Conservation (phyloP, 2,113 vertebrate genomes). For the Verasper variegatus region DNA sequence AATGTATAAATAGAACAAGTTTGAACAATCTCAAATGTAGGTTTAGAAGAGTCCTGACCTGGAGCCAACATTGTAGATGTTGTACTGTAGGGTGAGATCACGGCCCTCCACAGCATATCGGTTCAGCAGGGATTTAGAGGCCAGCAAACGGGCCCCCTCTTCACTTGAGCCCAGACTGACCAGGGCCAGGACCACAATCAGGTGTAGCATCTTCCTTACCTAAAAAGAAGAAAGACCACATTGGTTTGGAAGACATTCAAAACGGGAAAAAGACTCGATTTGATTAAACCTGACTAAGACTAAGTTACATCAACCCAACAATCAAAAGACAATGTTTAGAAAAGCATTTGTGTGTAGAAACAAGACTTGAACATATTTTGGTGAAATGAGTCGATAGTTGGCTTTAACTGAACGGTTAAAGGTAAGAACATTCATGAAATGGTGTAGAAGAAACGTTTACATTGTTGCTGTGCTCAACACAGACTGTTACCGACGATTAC, state of each 20-base stretch:
- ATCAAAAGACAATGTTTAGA: not conserved
- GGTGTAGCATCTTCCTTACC: slow-evolving; percentile 84
- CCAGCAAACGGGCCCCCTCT: slow-evolving; percentile 92
- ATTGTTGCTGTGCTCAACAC: not conserved
- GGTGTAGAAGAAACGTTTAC: too few species aligned
- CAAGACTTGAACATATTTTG: too few species aligned
- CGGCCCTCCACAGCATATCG: slow-evolving; percentile 94
- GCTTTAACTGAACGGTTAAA: not conserved
- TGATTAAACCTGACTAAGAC: not conserved
- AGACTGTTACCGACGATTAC: slow-evolving; percentile 41
- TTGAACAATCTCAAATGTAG: not conserved
- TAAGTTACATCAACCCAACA: not conserved
- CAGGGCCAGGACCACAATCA: slow-evolving; percentile 65
- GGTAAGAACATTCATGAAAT: too few species aligned
- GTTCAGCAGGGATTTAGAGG: slow-evolving; percentile 94
- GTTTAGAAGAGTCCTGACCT: slow-evolving; percentile 80
- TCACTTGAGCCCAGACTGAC: slow-evolving; percentile 82
- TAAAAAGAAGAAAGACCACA: slow-evolving; percentile 41
- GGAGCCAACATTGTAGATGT: slow-evolving; percentile 96
- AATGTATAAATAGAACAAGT: not conserved
- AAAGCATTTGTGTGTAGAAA: too few species aligned
- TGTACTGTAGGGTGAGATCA: slow-evolving; percentile 95
- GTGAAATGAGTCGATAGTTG: not conserved
- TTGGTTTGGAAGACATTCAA: not conserved
- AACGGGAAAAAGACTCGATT: not conserved